phyloP scores from a whole-genome alignment of 2,797 vertebrate genomes.

The Cuniculus paca region DNA sequence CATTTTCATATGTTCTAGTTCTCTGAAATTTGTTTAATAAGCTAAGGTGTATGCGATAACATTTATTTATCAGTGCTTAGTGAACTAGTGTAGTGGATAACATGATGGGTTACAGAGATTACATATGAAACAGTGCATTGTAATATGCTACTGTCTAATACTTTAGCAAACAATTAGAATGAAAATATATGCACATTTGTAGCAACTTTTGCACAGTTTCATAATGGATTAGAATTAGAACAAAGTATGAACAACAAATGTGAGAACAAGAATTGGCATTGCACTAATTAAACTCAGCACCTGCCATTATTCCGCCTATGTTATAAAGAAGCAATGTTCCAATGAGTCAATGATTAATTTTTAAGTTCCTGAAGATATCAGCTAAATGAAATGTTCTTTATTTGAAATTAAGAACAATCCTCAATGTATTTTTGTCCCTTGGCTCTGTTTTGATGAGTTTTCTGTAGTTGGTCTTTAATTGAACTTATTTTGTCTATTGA shows the following conservation, averaged over 20 bases:
- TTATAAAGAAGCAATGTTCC: constrained; percentile 39
- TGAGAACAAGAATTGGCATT: not conserved
- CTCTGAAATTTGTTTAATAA: not conserved
- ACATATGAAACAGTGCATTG: not conserved
- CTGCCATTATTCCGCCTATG: not conserved
- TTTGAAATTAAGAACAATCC: not conserved
- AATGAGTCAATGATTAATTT: constrained; percentile 17
- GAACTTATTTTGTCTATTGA: constrained; percentile 62
- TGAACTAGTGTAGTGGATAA: not conserved
- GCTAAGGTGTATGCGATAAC: not conserved
- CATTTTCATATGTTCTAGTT: not conserved
- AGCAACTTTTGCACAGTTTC: constrained; percentile 52
- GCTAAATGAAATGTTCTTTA: constrained; percentile 13
- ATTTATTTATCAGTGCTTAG: not conserved
- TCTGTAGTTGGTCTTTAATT: constrained; percentile 17
- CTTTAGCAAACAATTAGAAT: constrained; percentile 29
- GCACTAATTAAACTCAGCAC: constrained; percentile 40
- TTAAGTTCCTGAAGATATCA: constrained; percentile 31
- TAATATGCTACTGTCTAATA: not conserved
- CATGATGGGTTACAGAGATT: not conserved
- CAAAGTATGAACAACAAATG: not conserved
- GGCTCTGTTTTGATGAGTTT: constrained; percentile 34
- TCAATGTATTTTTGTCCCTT: not conserved
- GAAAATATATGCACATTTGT: constrained; percentile 44
- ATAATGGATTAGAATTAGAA: not conserved